Evolutionary conservation across 2,113 vertebrate species (phyloP), one percentile per base, ranked within the genome.

Genomic region (Epinephelus moara): DNA sequence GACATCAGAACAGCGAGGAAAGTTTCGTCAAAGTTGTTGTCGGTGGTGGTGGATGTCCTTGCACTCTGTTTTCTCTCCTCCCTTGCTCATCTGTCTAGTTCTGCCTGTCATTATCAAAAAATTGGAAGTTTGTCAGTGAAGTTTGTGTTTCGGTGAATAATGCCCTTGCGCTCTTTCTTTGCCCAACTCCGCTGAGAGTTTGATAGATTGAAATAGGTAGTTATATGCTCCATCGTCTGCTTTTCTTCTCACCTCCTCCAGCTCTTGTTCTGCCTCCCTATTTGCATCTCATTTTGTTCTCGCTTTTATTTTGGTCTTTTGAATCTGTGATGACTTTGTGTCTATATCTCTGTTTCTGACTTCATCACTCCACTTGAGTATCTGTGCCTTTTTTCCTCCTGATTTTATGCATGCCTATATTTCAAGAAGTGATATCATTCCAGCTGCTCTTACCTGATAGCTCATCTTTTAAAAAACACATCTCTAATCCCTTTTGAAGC

Each of bases 211-310:
- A 85, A 82, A 25, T 27, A 56, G 42, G 55, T 3, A 12, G 60
- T 57, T 47, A 71, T 80, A 73, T 74, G 37, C 57, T 49, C 52
- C 68, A 61, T 62, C 21, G 6, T 50, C 55, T 66, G 30, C 47
- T 79, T 84, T 82, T 72, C 56, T n/a, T 67, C 30, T 62, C 84
- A 21, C 10, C 33, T 60, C 40, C 45, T 69, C 23, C 70, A 30
- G 63, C 78, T 75, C 70, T 40, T 75, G 40, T 30, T 68, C 21
- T 49, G n/a, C 47, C 47, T 62, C 55, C 60, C 62, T 45, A 72
- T 87, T 89, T 81, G 66, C 73, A 73, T 75, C 73, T 87, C 56
- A 64, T 87, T 87, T 85, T 45, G 21, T 23, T 81, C 75, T 47
- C 23, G 53, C 67, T 76, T 70, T n/a, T 33, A 80, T 56, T 80